Evolutionary conservation across 2,888 invertebrate genomes (phyloP).

Genomic region (Brachynemurus nebulosus): DNA sequence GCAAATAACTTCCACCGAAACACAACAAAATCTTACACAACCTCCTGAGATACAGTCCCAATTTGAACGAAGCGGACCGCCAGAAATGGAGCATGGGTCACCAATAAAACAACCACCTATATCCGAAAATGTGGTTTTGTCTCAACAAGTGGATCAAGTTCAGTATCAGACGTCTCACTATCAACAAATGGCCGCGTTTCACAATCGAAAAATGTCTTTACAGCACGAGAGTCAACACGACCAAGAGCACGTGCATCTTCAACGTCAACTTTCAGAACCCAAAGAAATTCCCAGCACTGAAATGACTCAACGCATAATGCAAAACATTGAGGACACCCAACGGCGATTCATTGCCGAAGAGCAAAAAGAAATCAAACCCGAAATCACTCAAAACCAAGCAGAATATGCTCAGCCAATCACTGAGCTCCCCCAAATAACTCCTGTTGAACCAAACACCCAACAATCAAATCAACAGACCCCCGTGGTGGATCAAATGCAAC

Average conservation of each 20-base stretch:
- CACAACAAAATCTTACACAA: no score
- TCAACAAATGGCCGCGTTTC: neutral
- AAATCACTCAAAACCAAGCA: no score
- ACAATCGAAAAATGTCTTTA: neutral
- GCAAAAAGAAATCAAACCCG: neutral
- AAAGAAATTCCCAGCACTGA: neutral
- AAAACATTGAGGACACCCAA: neutral
- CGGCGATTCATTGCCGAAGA: neutral
- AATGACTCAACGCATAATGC: neutral
- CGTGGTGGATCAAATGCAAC: no score
- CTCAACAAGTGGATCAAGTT: no score
- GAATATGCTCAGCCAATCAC: neutral
- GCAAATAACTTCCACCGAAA: no score
- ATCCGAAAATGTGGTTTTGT: no score
- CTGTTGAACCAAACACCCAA: neutral
- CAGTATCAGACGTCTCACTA: neutral
- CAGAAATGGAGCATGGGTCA: no score
- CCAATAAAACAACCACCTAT: no score
- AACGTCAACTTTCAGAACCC: neutral
- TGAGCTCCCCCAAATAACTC: neutral
- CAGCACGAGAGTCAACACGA: neutral
- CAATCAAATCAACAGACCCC: neutral
- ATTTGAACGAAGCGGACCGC: no score
- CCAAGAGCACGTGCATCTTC: neutral
- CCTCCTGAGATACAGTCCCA: no score